Percentiles rank a stretch among this genome's conserved stretches.
Conservation (phyloP, 2,888 invertebrate species). For the Netelia fuscicornis region DNA sequence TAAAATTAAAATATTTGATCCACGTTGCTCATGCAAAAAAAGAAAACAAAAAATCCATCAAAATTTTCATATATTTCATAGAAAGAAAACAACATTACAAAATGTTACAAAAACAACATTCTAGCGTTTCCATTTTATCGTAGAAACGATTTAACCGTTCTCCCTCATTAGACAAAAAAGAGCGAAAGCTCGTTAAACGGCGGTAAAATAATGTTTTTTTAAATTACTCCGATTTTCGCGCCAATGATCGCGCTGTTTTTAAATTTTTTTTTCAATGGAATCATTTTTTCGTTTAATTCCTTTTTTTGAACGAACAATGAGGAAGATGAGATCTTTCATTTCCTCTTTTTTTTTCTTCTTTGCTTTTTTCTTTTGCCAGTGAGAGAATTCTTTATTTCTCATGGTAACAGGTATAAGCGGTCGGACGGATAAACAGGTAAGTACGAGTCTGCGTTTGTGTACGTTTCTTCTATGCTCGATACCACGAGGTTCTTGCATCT, state of each 20-base stretch:
- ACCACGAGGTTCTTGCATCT: conserved; percentile 3
- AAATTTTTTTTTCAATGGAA: conserved; percentile 12
- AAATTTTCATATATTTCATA: not conserved
- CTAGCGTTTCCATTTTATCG: not conserved
- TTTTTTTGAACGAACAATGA: conserved; percentile 32
- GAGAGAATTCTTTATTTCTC: conserved; percentile 48
- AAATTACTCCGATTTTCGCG: not conserved
- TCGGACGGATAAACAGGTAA: conserved; percentile 3
- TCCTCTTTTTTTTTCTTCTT: conserved; percentile 3
- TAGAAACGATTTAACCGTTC: not conserved
- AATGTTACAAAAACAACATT: not conserved
- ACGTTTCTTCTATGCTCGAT: conserved; percentile 24
- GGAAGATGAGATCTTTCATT: conserved; percentile 25
- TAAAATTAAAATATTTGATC: not conserved
- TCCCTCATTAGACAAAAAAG: not conserved
- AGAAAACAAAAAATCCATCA: not conserved
- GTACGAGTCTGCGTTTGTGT: conserved; percentile 25
- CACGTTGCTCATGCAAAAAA: not conserved
- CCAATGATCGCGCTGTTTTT: not conserved
- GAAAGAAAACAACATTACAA: not conserved
- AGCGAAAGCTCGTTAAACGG: not conserved
- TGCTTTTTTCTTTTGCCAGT: conserved; percentile 24
- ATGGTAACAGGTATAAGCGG: conserved; percentile 25
- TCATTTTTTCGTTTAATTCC: not conserved
- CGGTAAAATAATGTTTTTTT: conserved; percentile 6